Evolutionary conservation across 2,113 vertebrate species (phyloP).

Genomic region (Pollimyrus isidori): DNA sequence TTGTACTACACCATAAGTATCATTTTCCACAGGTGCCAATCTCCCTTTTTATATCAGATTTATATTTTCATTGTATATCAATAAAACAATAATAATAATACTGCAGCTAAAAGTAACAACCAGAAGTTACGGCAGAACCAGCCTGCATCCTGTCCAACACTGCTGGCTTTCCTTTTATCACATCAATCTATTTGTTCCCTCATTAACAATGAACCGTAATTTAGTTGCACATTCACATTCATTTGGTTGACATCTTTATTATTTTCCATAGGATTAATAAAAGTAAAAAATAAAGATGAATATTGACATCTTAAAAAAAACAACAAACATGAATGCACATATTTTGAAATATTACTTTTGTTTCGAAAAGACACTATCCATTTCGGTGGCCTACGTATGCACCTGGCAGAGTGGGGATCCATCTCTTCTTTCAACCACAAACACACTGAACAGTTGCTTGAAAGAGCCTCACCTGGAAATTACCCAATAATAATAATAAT

Average conservation of each 20-base stretch:
- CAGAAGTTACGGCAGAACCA: not conserved
- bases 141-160: not conserved
- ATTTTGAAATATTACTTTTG: not conserved
- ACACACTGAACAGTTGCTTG: not conserved
- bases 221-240: not conserved
- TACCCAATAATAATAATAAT: not conserved
- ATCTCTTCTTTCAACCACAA: not conserved
- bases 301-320: constrained; percentile 12
- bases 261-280: constrained; percentile 6
- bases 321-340: not conserved
- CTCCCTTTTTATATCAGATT: not conserved
- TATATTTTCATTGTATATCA: not conserved
- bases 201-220: not conserved
- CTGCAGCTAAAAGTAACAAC: not conserved
- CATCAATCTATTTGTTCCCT: not conserved
- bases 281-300: constrained; percentile 14
- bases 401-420: not conserved
- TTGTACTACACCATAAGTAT: not conserved
- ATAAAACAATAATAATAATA: too few species aligned
- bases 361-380: not conserved
- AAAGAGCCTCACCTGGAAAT: not conserved
- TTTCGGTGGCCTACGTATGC: not conserved
- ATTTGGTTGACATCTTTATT: constrained; percentile 11
- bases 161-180: not conserved
- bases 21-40: not conserved